Evolutionary conservation across 2,888 invertebrate genomes (phyloP).

Genomic region (Alviniconcha strummeri): DNA sequence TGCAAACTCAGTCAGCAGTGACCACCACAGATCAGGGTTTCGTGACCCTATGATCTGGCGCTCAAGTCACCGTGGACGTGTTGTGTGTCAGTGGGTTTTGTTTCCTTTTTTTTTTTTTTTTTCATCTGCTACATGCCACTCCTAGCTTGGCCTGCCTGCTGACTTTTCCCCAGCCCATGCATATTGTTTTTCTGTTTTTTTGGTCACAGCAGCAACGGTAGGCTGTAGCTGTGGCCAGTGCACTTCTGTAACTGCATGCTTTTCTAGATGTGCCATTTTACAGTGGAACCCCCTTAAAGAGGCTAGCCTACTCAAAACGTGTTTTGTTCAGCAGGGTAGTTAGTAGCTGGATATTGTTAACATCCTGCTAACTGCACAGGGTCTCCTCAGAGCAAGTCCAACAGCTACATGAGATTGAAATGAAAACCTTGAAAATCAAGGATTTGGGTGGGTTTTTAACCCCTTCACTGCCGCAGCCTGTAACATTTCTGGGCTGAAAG

Average conservation of each 20-base stretch:
- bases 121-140: too few relatives aligned
- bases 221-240: not conserved
- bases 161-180: not conserved
- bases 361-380: too few relatives aligned
- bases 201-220: not conserved
- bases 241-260: not conserved
- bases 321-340: too few relatives aligned
- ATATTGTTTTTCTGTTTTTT: not conserved
- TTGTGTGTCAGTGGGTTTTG: conserved; percentile 9
- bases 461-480: too few relatives aligned
- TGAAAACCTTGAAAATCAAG: too few relatives aligned
- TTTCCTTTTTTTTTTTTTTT: not conserved
- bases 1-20: not conserved
- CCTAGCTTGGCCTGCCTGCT: not conserved
- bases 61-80: too few relatives aligned
- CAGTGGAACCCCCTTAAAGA: not conserved
- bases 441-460: too few relatives aligned
- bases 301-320: too few relatives aligned
- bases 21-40: not conserved
- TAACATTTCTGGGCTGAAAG: too few relatives aligned
- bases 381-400: too few relatives aligned
- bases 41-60: not conserved
- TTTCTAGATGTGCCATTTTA: not conserved
- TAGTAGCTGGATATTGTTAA: too few relatives aligned
- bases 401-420: too few relatives aligned